These are phyloP conservation scores for Peucedramus taeniatus DNA, from an alignment of 2,113 vertebrate genomes.

Conservation along the genomic window DNA sequence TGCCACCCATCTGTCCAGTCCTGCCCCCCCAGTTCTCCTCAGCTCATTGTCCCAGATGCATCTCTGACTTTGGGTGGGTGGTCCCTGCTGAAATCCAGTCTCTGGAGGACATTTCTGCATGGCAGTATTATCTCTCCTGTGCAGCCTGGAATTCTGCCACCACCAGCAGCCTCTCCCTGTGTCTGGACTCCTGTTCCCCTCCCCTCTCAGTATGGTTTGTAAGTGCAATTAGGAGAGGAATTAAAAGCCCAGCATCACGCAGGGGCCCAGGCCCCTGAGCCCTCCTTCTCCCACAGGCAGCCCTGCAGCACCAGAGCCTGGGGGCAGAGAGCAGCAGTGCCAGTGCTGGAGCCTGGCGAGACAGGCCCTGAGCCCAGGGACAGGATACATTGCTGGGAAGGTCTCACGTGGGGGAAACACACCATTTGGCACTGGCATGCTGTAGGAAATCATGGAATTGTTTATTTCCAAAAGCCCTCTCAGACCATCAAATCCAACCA, in stretches of 20 bases:
- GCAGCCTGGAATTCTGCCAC: neutral
- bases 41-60: neutral
- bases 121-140: neutral
- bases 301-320: accelerated
- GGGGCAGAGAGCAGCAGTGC: accelerated
- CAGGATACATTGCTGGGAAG: accelerated
- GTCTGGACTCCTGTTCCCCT: neutral
- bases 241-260: neutral
- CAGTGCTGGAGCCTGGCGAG: accelerated
- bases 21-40: neutral
- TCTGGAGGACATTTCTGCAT: accelerated
- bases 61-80: neutral
- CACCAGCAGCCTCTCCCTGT: accelerated
- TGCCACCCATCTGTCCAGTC: accelerated
- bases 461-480: neutral
- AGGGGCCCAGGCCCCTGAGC: neutral
- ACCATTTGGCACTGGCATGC: accelerated
- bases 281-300: accelerated
- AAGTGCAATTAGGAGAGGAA: neutral
- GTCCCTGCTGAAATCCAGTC: neutral
- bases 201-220: neutral
- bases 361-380: neutral
- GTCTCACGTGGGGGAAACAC: accelerated
- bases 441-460: neutral
- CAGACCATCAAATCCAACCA: accelerated